Evolutionary conservation across 2,113 vertebrate genomes (phyloP).

Genomic region (Nothocercus julius): DNA sequence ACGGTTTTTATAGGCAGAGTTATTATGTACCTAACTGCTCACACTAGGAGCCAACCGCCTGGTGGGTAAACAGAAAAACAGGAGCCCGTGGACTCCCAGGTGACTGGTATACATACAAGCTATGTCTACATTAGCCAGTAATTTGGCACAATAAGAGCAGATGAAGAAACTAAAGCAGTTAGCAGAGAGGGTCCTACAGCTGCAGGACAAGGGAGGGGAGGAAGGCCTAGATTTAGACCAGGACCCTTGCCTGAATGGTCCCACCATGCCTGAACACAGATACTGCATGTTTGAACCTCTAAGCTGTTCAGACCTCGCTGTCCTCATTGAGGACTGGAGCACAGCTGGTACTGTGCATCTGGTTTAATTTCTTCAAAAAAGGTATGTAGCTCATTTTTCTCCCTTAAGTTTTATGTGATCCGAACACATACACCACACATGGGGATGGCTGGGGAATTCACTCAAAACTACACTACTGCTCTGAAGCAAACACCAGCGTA

Average conservation of each 20-base stretch:
- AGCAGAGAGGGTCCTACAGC: background rate
- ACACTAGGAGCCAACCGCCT: background rate
- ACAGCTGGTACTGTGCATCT: fast-evolving
- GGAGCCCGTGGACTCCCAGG: background rate
- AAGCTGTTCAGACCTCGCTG: background rate
- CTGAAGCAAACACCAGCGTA: fast-evolving
- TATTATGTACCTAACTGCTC: background rate
- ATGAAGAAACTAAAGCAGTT: background rate
- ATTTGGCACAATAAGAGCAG: background rate
- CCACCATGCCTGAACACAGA: background rate
- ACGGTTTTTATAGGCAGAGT: background rate
- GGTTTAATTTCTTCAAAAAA: background rate
- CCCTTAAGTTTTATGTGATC: background rate
- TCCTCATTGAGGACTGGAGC: background rate
- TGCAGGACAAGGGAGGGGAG: background rate
- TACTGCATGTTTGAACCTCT: background rate
- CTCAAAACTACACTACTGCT: background rate
- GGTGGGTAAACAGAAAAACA: background rate
- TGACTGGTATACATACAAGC: background rate
- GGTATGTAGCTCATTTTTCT: background rate
- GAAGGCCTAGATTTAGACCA: background rate
- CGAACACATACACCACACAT: fast-evolving
- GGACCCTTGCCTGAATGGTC: background rate
- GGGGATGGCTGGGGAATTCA: background rate
- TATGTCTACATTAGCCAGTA: background rate